Conservation (phyloP, 2,797 vertebrate species). For the Thaleichthys pacificus region DNA sequence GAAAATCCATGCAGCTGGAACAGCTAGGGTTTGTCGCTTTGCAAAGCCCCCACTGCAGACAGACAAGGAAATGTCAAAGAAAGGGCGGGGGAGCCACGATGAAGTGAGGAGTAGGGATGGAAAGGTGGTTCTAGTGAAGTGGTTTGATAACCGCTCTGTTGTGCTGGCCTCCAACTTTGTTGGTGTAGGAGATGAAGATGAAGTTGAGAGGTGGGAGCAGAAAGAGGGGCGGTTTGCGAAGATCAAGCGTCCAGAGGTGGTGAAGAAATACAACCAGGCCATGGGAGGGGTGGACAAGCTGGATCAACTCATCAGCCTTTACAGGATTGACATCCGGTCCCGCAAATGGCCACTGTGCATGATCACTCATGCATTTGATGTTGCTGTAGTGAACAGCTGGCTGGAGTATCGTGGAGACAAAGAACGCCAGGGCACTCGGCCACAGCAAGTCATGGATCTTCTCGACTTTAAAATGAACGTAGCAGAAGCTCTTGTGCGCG, state of each 20-base stretch:
- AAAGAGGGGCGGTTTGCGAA: too few species aligned
- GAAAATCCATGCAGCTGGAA: not conserved
- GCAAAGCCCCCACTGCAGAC: not conserved
- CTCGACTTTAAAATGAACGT: not conserved
- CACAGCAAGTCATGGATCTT: constrained; percentile 1
- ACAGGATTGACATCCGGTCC: too few species aligned
- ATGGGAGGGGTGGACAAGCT: too few species aligned
- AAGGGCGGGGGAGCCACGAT: not conserved
- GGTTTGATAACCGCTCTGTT: too few species aligned
- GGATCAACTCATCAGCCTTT: too few species aligned
- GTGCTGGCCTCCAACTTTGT: too few species aligned
- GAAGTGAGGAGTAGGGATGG: not conserved
- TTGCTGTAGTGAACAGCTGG: not conserved
- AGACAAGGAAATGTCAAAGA: not conserved
- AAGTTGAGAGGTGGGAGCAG: too few species aligned
- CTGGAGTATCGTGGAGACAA: not conserved
- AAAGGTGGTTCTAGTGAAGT: not conserved
- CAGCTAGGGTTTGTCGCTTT: not conserved
- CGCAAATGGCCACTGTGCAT: too few species aligned
- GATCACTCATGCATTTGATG: not conserved
- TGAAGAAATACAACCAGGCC: too few species aligned
- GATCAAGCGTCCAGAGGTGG: too few species aligned
- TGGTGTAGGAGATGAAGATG: too few species aligned
- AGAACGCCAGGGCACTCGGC: constrained; percentile 2
- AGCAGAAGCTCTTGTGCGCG: not conserved